phyloP scores from a whole-genome alignment of 1,140 invertebrate genomes.

The Harpegnathos saltator region DNA sequence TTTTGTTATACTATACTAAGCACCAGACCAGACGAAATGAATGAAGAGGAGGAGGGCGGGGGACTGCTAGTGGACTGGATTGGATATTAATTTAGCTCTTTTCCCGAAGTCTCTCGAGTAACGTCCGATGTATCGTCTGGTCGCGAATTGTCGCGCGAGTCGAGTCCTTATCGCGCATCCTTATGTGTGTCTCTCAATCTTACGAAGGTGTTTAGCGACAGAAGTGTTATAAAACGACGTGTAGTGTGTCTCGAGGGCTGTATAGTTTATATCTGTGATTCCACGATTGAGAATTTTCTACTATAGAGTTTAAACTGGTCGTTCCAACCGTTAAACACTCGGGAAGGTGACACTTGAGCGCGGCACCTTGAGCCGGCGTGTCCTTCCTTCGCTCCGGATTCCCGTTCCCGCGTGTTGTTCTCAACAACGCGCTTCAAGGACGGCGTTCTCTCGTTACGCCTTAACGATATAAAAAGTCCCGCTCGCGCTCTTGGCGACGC shows the following conservation, averaged over 20 bases:
- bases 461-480: too few species aligned
- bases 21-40: slow-evolving; percentile 8
- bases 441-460: too few species aligned
- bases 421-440: not conserved
- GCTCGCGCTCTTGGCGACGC: too few species aligned
- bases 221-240: slow-evolving; percentile 20
- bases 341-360: slow-evolving; percentile 41
- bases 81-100: slow-evolving; percentile 34
- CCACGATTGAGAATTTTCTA: slow-evolving; percentile 43
- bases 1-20: slow-evolving; percentile 61
- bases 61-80: slow-evolving; percentile 9
- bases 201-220: slow-evolving; percentile 47
- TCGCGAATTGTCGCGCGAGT: not conserved
- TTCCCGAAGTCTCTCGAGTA: slow-evolving; percentile 33
- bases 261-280: slow-evolving; percentile 60
- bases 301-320: slow-evolving; percentile 51
- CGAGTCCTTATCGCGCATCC: slow-evolving; percentile 38
- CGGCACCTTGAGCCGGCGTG: not conserved
- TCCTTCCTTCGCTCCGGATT: not conserved
- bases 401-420: too few species aligned
- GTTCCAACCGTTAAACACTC: slow-evolving; percentile 51
- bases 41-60: not conserved
- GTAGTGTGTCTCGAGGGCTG: slow-evolving; percentile 35
- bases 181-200: slow-evolving; percentile 45
- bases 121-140: slow-evolving; percentile 26